Base-by-base conservation (phyloP, 2,888 invertebrate genomes). In the Ormyrus nitidulus region DNA sequence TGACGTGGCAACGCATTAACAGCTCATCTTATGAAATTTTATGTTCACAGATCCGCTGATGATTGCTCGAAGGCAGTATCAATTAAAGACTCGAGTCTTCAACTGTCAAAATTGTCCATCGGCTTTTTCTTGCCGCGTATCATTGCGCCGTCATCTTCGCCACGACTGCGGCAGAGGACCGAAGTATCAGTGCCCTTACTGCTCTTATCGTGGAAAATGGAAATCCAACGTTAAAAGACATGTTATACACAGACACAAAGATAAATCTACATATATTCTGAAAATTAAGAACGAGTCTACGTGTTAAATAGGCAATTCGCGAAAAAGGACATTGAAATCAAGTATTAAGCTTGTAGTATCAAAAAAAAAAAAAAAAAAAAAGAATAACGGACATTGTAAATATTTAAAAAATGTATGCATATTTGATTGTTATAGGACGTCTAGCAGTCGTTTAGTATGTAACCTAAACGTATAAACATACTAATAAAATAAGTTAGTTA, bases 81-180 rank as follows among this genome's bases (percentile, higher is more conserved):
- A 46, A 34, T 19, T 34, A 3, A 5, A 13, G 6, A 68, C 9
- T 4, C 75, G 69, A 51, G 51, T 13, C 2, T 76, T 53, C 68
- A 11, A 34, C 6, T 68, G 68, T 13, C 58, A 11, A 11, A 76
- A 69, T 13, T 77, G 76, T 13, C 76, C 76, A n/a, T 62, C 76
- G 6, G 76, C 62, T 34, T 70, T 64, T 34, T 69, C 76, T 0
- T 48, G 34, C 13, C 2, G 7, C 2, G 8, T 61, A 0, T 69
- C 69, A 2, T 10, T 76, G n/a, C 68, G 76, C 5, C 68, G 61
- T 19, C 76, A 77, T 10, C 9, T 77, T 2, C 19, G 69, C 0
- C 46, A 87, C 83, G 90, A 90, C 74, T 90, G 90, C 77, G 88
- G 88, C 5, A 87, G 88, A 82, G 84, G 81, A 2, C 88, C 89